Base-by-base conservation (phyloP, 2,888 invertebrate genomes). In the Idaea aversata region DNA sequence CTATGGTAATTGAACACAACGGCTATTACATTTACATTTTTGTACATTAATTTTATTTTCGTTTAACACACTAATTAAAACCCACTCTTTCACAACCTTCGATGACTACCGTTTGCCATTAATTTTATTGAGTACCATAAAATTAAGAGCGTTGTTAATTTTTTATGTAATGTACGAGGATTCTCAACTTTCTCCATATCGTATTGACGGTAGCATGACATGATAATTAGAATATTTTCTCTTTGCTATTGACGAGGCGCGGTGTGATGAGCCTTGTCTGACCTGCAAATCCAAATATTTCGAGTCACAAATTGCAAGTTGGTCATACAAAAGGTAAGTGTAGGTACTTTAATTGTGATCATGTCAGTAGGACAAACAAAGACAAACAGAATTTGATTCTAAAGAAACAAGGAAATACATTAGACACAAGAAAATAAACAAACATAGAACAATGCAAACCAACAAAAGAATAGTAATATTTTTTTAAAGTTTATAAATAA, bases 1-100 rank as follows among this genome's bases (percentile, higher is more conserved):
- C 68, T 77, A 63, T 64, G 67, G 83, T 90, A 89, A 90, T 90
- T 90, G 88, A 86, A 84, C 79, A 73, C 76, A 47, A 47, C 74
- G 72, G 76, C 77, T 74, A 78, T 82, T 83, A 79, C 75, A 85
- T 85, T 86, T 81, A 82, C 80, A 87, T 85, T 85, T 85, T 86
- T 81, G 74, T 81, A 67, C 75, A 67, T 78, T 73, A 73, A 68
- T 72, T 75, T 75, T 72, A 77, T 77, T 80, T 81, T 70, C 74
- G 69, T 76, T 73, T 77, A 78, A 71, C 75, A 73, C 76, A 73
- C 75, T 80, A 83, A 88, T 87, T 84, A 83, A 76, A 63, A 62
- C 61, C 62, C 71, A 74, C 68, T 72, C 67, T 74, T 75, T 76
- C 61, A 70, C 67, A 65, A 36, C 38, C 7, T 74, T 64, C 67